A percentile compares a stretch with the other conserved stretches of the same genome.
Conservation (phyloP, 2,888 invertebrate genomes). For the Caenorhabditis japonica region DNA sequence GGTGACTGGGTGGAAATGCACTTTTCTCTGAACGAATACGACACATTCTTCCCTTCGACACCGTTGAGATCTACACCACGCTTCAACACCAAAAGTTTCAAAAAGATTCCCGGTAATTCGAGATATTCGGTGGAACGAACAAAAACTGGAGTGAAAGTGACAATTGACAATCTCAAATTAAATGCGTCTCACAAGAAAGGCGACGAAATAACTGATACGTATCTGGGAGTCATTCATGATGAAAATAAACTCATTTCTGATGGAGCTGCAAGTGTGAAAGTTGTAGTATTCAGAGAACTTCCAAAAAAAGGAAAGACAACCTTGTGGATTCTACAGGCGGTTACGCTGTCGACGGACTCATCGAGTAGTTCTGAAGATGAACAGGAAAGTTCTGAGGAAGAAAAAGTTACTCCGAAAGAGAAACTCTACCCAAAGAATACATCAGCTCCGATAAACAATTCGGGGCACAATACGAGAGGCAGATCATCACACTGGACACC, state of each 20-base stretch:
- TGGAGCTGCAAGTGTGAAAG: not conserved
- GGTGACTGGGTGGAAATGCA: conserved; percentile 15
- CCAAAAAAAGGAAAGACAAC: too few species aligned
- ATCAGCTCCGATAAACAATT: too few species aligned
- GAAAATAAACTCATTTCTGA: not conserved
- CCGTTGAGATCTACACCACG: conserved; percentile 4
- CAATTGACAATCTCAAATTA: conserved; percentile 1
- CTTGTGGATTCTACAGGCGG: too few species aligned
- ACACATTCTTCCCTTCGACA: conserved; percentile 7
- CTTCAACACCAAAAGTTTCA: not conserved
- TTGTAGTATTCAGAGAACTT: too few species aligned
- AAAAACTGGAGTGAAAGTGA: conserved; percentile 1
- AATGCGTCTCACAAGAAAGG: conserved; percentile 1
- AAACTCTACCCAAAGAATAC: too few species aligned
- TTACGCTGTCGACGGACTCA: too few species aligned
- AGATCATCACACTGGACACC: too few species aligned
- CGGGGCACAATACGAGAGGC: too few species aligned
- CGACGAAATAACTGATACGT: conserved; percentile 7
- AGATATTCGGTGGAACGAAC: not conserved
- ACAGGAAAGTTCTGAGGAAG: too few species aligned
- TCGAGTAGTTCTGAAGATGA: too few species aligned
- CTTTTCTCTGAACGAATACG: not conserved
- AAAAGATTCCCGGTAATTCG: not conserved
- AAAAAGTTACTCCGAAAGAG: too few species aligned
- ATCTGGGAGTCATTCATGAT: conserved; percentile 8